These are phyloP conservation scores for Nomada fucata DNA, from an alignment of 2,888 invertebrate species.

Conservation along the genomic window DNA sequence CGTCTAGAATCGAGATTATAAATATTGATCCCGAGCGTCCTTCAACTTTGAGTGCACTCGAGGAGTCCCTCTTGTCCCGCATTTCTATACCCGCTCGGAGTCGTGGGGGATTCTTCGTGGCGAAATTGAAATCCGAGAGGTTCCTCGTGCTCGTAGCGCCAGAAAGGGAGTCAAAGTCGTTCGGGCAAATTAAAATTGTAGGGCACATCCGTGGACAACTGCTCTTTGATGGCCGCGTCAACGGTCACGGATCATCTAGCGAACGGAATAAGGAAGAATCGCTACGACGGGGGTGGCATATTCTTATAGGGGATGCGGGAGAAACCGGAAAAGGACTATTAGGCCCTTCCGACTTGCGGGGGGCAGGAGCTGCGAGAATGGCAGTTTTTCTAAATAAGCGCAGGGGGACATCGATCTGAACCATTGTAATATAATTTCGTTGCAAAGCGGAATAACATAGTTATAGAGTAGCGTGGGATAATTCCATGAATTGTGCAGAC, in stretches of 20 bases:
- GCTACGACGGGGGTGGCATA: constrained; percentile 13
- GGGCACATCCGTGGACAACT: constrained; percentile 55
- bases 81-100: constrained; percentile 77
- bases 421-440: no score
- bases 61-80: constrained; percentile 79
- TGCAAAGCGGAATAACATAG: no score
- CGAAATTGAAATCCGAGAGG: constrained; percentile 82
- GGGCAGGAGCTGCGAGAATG: not conserved
- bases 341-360: not conserved
- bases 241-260: constrained; percentile 62
- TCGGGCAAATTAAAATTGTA: constrained; percentile 69
- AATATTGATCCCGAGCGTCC: constrained; percentile 83
- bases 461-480: not conserved
- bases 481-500: not conserved
- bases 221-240: constrained; percentile 59
- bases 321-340: constrained; percentile 3
- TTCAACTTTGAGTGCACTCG: constrained; percentile 80
- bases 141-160: constrained; percentile 63
- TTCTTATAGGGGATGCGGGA: constrained; percentile 32
- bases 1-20: constrained; percentile 82
- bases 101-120: constrained; percentile 77
- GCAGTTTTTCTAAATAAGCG: not conserved
- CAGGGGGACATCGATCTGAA: no score
- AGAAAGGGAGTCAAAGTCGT: constrained; percentile 69
- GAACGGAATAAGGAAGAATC: constrained; percentile 33